A percentile compares a stretch with the other conserved stretches of the same genome.
Evolutionary conservation across 1,140 invertebrate species (phyloP).

Genomic region (Drosophila mauritiana): DNA sequence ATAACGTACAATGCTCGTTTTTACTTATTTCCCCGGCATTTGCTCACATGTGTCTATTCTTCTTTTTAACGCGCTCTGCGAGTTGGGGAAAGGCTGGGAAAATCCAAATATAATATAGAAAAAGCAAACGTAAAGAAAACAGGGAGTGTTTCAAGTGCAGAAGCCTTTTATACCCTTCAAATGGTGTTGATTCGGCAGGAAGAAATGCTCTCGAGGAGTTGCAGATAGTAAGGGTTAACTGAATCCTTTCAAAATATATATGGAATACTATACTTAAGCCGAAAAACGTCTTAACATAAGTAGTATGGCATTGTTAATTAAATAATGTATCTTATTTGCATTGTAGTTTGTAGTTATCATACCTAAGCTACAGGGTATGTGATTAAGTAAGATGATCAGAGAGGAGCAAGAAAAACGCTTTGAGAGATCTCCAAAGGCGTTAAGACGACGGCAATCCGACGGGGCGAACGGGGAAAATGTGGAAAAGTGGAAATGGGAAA

Average conservation of each 20-base stretch:
- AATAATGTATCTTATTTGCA: background rate
- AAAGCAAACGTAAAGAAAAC: slow-evolving; percentile 33
- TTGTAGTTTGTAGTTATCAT: background rate
- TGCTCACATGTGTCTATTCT: slow-evolving; percentile 64
- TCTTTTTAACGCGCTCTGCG: slow-evolving; percentile 49
- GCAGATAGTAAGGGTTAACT: background rate
- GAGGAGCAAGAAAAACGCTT: slow-evolving; percentile 31
- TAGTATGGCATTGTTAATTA: too few species aligned
- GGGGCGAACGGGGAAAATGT: slow-evolving; percentile 2
- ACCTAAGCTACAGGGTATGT: slow-evolving; percentile 3
- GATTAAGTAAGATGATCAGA: slow-evolving; percentile 21
- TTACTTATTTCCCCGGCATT: slow-evolving; percentile 57
- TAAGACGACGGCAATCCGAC: slow-evolving; percentile 22
- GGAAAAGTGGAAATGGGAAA: slow-evolving; percentile 5
- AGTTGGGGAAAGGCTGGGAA: slow-evolving; percentile 9
- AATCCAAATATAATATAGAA: slow-evolving; percentile 24
- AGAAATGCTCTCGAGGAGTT: background rate
- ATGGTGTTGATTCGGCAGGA: slow-evolving; percentile 14
- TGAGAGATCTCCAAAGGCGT: slow-evolving; percentile 48
- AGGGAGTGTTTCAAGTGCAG: slow-evolving; percentile 37
- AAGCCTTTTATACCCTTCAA: slow-evolving; percentile 37
- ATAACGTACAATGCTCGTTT: slow-evolving; percentile 55
- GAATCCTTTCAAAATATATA: too few species aligned
- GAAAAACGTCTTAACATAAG: too few species aligned
- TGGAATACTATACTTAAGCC: too few species aligned